A percentile compares a stretch with the other conserved stretches of the same genome.
Evolutionary conservation across 2,888 invertebrate genomes (phyloP).

Genomic region (Apocheima hispidaria): DNA sequence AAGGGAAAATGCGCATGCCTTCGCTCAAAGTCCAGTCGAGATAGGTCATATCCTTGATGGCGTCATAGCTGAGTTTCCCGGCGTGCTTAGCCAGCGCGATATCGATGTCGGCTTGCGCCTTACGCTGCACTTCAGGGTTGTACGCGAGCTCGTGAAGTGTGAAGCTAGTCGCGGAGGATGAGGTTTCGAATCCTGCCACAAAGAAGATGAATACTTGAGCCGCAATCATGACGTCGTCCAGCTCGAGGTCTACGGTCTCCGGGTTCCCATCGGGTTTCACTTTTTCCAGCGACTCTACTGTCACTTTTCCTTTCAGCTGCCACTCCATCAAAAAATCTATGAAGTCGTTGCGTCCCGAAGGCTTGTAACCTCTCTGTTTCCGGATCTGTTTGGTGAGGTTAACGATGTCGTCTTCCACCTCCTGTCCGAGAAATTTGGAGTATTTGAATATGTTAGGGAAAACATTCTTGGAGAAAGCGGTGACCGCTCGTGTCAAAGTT

Average conservation of each 20-base stretch:
- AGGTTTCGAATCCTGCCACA: slow-evolving; percentile 80
- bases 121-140: slow-evolving; percentile 61
- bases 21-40: slow-evolving; percentile 67
- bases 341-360: slow-evolving; percentile 64
- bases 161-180: slow-evolving; percentile 73
- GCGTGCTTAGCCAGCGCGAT: slow-evolving; percentile 56
- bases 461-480: slow-evolving; percentile 53
- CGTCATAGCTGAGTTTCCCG: slow-evolving; percentile 64
- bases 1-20: slow-evolving; percentile 67
- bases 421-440: slow-evolving; percentile 53
- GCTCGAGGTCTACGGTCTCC: slow-evolving; percentile 52
- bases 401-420: slow-evolving; percentile 60
- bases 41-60: slow-evolving; percentile 69
- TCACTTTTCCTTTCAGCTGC: slow-evolving; percentile 54
- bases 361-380: slow-evolving; percentile 55
- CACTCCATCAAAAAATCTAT: slow-evolving; percentile 63
- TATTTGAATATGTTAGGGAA: slow-evolving; percentile 60
- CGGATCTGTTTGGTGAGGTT: slow-evolving; percentile 53
- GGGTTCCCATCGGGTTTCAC: slow-evolving; percentile 55
- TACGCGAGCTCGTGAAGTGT: slow-evolving; percentile 69
- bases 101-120: slow-evolving; percentile 64
- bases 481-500: slow-evolving; percentile 46
- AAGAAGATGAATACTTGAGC: slow-evolving; percentile 73
- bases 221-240: slow-evolving; percentile 58
- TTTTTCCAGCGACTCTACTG: slow-evolving; percentile 57